Evolutionary conservation across 1,140 invertebrate species (phyloP).

Genomic region (Trachymyrmex septentrionalis): DNA sequence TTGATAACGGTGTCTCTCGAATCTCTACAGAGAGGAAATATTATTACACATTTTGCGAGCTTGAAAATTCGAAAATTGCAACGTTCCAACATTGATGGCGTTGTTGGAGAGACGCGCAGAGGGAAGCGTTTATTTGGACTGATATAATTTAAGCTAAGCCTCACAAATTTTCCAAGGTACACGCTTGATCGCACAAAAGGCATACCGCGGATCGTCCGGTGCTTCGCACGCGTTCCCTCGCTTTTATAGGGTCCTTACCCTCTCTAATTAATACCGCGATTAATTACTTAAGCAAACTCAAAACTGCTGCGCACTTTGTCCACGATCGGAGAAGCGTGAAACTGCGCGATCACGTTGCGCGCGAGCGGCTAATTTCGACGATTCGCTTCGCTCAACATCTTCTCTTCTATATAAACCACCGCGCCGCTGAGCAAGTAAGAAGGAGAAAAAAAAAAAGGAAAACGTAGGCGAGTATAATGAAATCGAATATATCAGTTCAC

Average conservation of each 20-base stretch:
- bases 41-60: background rate
- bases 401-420: conserved; percentile 64
- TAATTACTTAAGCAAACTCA: conserved; percentile 56
- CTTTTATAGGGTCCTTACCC: conserved; percentile 38
- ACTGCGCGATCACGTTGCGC: conserved; percentile 31
- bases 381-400: conserved; percentile 65
- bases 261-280: conserved; percentile 52
- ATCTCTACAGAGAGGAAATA: background rate
- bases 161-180: conserved; percentile 45
- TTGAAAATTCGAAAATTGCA: conserved; percentile 20
- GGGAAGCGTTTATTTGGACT: conserved; percentile 16
- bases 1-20: background rate
- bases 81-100: background rate
- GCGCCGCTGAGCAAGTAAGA: background rate
- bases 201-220: conserved; percentile 41
- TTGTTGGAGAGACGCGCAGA: background rate
- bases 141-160: conserved; percentile 43
- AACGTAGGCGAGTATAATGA: conserved; percentile 56
- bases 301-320: conserved; percentile 32
- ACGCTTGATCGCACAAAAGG: conserved; percentile 53
- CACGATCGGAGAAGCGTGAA: conserved; percentile 24
- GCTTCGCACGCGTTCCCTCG: conserved; percentile 36
- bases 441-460: conserved; percentile 32
- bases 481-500: conserved; percentile 78
- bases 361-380: conserved; percentile 47